Percentiles rank a stretch among this genome's conserved stretches.
phyloP scores from a whole-genome alignment of 2,113 vertebrate species.

The Lethenteron reissneri region DNA sequence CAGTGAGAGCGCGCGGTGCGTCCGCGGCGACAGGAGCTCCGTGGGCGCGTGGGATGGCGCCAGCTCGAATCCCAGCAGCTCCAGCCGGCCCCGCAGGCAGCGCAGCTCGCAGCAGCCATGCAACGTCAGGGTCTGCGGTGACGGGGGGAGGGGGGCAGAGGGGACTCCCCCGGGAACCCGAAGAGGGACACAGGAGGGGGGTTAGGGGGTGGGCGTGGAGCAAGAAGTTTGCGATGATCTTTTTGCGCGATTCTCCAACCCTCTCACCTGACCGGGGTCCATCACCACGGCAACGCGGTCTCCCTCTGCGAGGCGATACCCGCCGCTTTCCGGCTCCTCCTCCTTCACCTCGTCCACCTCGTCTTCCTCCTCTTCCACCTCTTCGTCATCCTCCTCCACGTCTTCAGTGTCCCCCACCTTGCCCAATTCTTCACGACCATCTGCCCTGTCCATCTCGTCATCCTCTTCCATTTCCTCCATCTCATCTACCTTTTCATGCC shows the following conservation, averaged over 20 bases:
- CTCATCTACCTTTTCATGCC: neutral
- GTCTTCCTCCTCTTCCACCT: neutral
- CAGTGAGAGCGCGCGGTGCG: constrained; percentile 39
- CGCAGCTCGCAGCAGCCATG: constrained; percentile 47
- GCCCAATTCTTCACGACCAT: neutral
- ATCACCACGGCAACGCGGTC: constrained; percentile 3
- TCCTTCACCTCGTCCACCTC: neutral
- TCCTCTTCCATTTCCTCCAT: constrained; percentile 6
- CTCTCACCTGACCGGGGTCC: constrained; percentile 13
- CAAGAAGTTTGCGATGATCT: constrained; percentile 11
- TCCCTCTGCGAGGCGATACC: neutral
- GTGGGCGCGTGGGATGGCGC: constrained; percentile 44
- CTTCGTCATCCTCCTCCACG: neutral
- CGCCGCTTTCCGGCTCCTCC: neutral
- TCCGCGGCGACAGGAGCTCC: constrained; percentile 40
- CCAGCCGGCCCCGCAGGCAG: constrained; percentile 53
- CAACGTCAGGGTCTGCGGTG: constrained; percentile 34
- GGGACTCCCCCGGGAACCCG: neutral
- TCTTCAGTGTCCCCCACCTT: neutral
- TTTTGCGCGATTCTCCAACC: constrained; percentile 9
- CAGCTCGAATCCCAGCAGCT: constrained; percentile 48
- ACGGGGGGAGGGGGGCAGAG: neutral
- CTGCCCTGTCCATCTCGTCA: neutral
- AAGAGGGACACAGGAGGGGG: neutral
- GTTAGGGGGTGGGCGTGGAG: neutral